A percentile compares a stretch with the other conserved stretches of the same genome.
Evolutionary conservation across 2,888 invertebrate species (phyloP).

Genomic region (Balanococcus diminutus): DNA sequence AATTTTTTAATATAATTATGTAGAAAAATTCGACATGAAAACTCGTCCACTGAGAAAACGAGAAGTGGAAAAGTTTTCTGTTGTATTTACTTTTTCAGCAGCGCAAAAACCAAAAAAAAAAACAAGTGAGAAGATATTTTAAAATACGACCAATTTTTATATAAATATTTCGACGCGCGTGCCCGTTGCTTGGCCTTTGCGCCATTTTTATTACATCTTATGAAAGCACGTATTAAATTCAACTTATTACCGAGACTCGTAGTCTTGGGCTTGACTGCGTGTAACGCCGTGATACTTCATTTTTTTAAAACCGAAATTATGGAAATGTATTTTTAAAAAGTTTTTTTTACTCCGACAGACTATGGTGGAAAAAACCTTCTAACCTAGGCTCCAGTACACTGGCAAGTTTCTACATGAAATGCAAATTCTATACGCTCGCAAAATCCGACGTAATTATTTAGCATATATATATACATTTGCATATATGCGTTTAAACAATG

Average conservation of each 20-base stretch:
- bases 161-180: conserved; percentile 11
- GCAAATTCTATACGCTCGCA: conserved; percentile 14
- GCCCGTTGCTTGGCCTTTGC: neutral
- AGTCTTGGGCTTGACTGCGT: neutral
- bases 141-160: neutral
- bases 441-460: conserved; percentile 15
- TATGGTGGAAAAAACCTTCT: neutral
- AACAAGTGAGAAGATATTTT: neutral
- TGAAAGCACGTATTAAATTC: conserved; percentile 29
- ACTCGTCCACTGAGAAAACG: neutral
- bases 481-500: neutral
- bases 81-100: neutral
- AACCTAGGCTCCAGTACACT: neutral
- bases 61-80: neutral
- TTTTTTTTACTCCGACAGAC: neutral
- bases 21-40: neutral
- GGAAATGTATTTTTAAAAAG: conserved; percentile 39
- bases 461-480: neutral
- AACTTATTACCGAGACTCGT: conserved; percentile 19
- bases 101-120: neutral
- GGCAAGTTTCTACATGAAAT: conserved; percentile 4
- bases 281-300: conserved; percentile 1
- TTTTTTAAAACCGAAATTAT: conserved; percentile 36
- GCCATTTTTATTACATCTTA: conserved; percentile 18
- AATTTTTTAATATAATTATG: neutral